These are phyloP conservation scores for Pseudocheirus occidentalis DNA, from an alignment of 2,797 vertebrate genomes.

Conservation along the genomic window DNA sequence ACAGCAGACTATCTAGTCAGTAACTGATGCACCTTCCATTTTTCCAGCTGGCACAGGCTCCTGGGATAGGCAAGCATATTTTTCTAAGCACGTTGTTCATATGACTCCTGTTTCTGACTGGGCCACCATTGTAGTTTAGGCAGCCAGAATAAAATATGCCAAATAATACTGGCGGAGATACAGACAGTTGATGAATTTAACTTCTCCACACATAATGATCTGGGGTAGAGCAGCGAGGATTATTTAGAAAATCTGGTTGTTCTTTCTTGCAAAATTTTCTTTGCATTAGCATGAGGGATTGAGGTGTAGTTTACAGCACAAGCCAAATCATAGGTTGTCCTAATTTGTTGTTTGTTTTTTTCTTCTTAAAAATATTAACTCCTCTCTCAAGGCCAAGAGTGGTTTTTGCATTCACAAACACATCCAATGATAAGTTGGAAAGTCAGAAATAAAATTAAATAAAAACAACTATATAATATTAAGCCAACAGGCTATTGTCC, in stretches of 20 bases:
- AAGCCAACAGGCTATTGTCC: constrained; percentile 77
- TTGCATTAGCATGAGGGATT: neutral
- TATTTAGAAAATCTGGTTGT: neutral
- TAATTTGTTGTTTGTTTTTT: neutral
- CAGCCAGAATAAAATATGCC: constrained; percentile 80
- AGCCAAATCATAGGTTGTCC: neutral
- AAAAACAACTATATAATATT: constrained; percentile 70
- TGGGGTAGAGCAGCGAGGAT: neutral
- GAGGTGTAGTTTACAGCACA: neutral
- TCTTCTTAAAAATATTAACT: neutral
- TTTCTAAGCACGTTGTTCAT: constrained; percentile 73
- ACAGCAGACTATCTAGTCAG: constrained; percentile 60
- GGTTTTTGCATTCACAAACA: neutral
- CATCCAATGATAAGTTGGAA: neutral
- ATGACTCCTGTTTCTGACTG: constrained; percentile 75
- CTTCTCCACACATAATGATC: constrained; percentile 61
- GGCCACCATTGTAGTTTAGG: constrained; percentile 57
- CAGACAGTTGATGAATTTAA: constrained; percentile 63
- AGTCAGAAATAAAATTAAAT: constrained; percentile 54
- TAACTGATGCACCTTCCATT: constrained; percentile 52
- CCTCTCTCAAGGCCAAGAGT: neutral
- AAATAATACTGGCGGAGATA: constrained; percentile 77
- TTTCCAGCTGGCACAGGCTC: constrained; percentile 78
- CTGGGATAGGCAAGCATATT: constrained; percentile 58
- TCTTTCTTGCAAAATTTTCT: constrained; percentile 27